Percentiles rank a stretch among this genome's conserved stretches.
Conservation (phyloP, 2,888 invertebrate genomes). For the Alloplasta piceator region DNA sequence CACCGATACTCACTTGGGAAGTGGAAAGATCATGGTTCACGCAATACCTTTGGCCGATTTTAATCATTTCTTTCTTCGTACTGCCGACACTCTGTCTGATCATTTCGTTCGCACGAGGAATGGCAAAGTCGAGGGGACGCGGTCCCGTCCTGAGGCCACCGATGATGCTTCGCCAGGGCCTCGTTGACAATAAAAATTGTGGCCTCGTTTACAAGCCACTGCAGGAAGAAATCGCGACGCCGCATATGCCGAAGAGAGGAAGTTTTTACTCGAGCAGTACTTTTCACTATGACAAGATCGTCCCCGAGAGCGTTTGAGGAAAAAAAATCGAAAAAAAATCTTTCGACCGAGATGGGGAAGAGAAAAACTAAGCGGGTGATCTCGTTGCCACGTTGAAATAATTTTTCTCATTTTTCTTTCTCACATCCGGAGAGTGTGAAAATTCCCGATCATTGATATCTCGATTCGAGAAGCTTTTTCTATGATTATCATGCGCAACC, state of each 20-base stretch:
- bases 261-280: conserved; percentile 86
- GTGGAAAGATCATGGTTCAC: conserved; percentile 71
- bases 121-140: conserved; percentile 76
- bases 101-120: conserved; percentile 69
- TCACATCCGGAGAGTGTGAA: conserved; percentile 9
- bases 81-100: conserved; percentile 73
- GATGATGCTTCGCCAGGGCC: conserved; percentile 80
- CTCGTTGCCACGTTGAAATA: not conserved
- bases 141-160: conserved; percentile 81
- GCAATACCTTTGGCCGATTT: conserved; percentile 74
- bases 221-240: conserved; percentile 90
- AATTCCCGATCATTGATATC: not conserved
- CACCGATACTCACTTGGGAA: conserved; percentile 7
- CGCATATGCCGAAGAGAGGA: conserved; percentile 86
- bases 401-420: too few relatives aligned
- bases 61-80: conserved; percentile 73
- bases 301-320: conserved; percentile 85
- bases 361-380: not conserved
- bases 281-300: conserved; percentile 87
- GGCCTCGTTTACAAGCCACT: conserved; percentile 91
- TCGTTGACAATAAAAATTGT: conserved; percentile 87
- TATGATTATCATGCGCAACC: conserved; percentile 4
- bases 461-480: not conserved
- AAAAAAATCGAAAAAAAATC: not conserved
- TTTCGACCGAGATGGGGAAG: not conserved